Base-by-base conservation (phyloP, 1,140 invertebrate genomes). In the Pogonognathellus flavescens region DNA sequence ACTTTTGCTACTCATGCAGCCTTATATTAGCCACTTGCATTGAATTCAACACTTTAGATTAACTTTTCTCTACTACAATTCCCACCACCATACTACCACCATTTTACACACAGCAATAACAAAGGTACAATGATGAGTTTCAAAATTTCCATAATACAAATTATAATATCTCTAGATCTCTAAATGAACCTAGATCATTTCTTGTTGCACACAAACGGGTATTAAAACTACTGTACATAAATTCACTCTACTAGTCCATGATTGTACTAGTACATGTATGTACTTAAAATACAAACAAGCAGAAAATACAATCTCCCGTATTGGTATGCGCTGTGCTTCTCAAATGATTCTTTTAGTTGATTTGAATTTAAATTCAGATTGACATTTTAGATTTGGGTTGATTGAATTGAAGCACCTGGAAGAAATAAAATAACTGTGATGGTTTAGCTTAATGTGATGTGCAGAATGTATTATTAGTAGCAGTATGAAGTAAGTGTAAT, bases 351-450 rank as follows among this genome's bases (percentile, higher is more conserved):
- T 76, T 76, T 76, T 31, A 76, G 70, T 76, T 76, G 25, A 76
- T 76, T 76, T n/a, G 70, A 76, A 76, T 76, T 76, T 76, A 76
- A 76, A 76, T 76, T 76, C 49, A 76, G 70, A 76, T 76, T 76
- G 70, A 76, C 70, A 76, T 50, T 18, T 41, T 76, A 76, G 70
- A 76, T 76, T 76, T 16, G 14, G 25, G 31, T 50, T 76, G 70
- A 76, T 76, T 76, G 70, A 76, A 76, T 49, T 50, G 70, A 76
- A 76, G 70, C 70, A 76, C 70, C 70, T 76, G 70, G 70, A 76
- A 76, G 8, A 31, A 41, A 20, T 62, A 18, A 62, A 62, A 62
- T 20, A 76, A 31, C 49, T 76, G 18, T 76, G 41, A 76, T 14
- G 41, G 25, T n/a, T 31, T 1, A 41, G 25, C 25, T 76, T 25